Base-by-base conservation (phyloP, 2,797 vertebrate species). In the Ptychadena robeensis region DNA sequence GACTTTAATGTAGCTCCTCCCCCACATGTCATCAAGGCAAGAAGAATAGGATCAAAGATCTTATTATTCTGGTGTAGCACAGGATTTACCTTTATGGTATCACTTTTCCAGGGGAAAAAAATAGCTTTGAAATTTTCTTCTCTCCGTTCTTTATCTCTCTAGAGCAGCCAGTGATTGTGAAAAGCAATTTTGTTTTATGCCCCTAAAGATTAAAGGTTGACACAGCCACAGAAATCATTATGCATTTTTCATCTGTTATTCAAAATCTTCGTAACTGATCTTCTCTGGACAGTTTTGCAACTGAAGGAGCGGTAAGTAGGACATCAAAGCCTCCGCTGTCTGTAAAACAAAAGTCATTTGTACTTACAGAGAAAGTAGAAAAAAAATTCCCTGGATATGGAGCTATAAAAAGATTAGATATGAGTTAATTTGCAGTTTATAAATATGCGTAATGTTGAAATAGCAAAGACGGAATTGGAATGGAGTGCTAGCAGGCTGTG, bases 151-250 rank as follows among this genome's bases (percentile, higher is more conserved):
- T 72, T 68, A 79, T 79, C 75, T 83, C 38, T 57, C 57, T 18
- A 28, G 25, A 67, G 73, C 75, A 73, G 70, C 37, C 34, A 79
- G 28, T 66, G 70, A 73, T 79, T 83, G 82, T 73, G 35, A 44
- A 77, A 82, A 77, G 73, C 73, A 68, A 84, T 84, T 78, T 84
- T 84, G 77, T 80, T 84, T 84, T 64, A 84, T 85, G 66, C 77
- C 82, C 72, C 78, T 75, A 80, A 68, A 85, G 82, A 85, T 85
- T 85, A 85, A 75, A 85, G 77, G 82, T 75, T 80, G 71, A 80
- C 71, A 70, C 38, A 70, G 44, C 75, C 63, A 84, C 44, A 65
- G 73, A 74, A 74, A 65, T 70, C 64, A 85, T 85, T 85, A 85
- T 76, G 80, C 35, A 69, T 74, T 80, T 84, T 74, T 70, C 70